These are phyloP conservation scores for Merops nubicus DNA, from an alignment of 2,113 vertebrate genomes.

Conservation along the genomic window DNA sequence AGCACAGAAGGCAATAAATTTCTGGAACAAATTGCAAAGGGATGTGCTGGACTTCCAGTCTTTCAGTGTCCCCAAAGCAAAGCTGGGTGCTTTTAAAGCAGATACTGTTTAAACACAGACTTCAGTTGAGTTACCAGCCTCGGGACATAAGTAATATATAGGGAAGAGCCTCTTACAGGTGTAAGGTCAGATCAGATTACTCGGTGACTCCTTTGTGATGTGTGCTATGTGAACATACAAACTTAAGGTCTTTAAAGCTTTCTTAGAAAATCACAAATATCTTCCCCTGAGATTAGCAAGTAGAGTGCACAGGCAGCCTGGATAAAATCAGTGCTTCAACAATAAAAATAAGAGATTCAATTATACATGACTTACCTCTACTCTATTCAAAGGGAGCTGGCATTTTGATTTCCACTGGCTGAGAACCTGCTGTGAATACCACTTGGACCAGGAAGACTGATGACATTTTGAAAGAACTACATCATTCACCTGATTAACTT, in stretches of 20 bases:
- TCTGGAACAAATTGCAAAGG: background rate
- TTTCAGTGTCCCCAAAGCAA: background rate
- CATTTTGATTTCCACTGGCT: conserved; percentile 20
- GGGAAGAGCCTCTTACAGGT: background rate
- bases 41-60: background rate
- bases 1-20: background rate
- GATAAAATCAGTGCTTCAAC: background rate
- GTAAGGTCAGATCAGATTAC: background rate
- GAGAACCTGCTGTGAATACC: conserved; percentile 3
- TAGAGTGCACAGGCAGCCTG: background rate
- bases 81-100: background rate
- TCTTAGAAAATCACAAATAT: background rate
- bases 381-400: background rate
- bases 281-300: background rate
- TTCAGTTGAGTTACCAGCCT: background rate
- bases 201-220: background rate
- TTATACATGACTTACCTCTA: background rate
- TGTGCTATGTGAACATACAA: background rate
- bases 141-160: background rate
- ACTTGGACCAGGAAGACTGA: background rate
- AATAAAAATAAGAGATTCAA: conserved; percentile 22
- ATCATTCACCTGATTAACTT: conserved; percentile 37
- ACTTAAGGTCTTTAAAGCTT: background rate
- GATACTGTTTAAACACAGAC: background rate
- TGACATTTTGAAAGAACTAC: conserved; percentile 39